These are phyloP conservation scores for Connochaetes taurinus DNA, from an alignment of 2,113 vertebrate species.

Conservation along the genomic window DNA sequence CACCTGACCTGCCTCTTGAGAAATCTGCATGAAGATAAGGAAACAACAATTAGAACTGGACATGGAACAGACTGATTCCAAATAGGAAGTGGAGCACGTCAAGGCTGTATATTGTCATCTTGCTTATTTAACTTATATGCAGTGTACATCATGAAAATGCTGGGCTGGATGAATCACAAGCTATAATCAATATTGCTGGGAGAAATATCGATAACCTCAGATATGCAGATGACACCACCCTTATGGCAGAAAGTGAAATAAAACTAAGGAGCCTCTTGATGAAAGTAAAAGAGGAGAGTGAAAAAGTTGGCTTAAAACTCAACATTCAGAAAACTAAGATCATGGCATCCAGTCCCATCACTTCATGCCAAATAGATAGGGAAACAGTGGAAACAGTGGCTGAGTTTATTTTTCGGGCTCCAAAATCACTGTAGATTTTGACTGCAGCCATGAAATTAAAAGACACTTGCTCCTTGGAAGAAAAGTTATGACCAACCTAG, in stretches of 20 bases:
- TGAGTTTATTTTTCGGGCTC: fast-evolving
- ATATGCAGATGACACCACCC: neutral
- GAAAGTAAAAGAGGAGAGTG: neutral
- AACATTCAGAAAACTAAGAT: neutral
- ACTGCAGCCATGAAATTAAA: neutral
- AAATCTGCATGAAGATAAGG: neutral
- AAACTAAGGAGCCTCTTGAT: neutral
- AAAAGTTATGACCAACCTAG: neutral
- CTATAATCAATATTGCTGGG: fast-evolving
- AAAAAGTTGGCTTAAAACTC: neutral
- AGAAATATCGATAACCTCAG: neutral
- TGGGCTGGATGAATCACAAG: neutral
- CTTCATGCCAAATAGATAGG: neutral
- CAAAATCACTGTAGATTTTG: neutral
- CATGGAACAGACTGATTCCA: neutral
- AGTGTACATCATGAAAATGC: neutral
- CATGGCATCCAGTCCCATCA: fast-evolving
- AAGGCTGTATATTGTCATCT: neutral
- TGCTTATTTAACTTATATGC: neutral
- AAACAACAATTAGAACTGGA: neutral
- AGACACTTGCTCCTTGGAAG: neutral
- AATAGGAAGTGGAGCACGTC: neutral
- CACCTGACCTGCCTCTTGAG: neutral
- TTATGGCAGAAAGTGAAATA: neutral
- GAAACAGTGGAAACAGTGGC: neutral